These are phyloP conservation scores for Acrobasis consociella DNA, from an alignment of 2,888 invertebrate species.

Conservation along the genomic window DNA sequence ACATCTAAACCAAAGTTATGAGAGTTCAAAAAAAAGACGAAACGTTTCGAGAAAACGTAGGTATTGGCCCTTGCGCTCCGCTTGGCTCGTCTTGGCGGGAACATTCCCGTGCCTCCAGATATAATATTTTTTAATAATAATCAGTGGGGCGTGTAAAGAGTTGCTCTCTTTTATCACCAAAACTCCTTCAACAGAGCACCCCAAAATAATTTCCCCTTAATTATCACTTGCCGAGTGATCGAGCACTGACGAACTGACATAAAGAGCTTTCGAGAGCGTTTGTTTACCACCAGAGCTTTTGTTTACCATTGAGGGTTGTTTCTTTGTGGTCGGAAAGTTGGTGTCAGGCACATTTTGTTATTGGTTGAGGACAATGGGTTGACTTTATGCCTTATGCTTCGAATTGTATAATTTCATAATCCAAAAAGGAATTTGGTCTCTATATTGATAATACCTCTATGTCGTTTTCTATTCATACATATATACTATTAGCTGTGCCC, in stretches of 20 bases:
- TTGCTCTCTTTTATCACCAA: background rate
- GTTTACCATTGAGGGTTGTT: background rate
- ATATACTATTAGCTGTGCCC: too few species aligned
- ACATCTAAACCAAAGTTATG: too few species aligned
- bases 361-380: background rate
- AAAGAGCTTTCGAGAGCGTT: constrained; percentile 4
- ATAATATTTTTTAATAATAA: background rate
- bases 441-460: too few species aligned
- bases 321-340: constrained; percentile 10
- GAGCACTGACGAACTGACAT: constrained; percentile 3
- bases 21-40: background rate
- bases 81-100: too few species aligned
- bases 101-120: too few species aligned
- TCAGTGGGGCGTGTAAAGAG: background rate
- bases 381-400: too few species aligned
- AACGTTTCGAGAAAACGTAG: too few species aligned
- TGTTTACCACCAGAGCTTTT: background rate
- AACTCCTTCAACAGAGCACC: background rate
- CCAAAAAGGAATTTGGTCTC: too few species aligned
- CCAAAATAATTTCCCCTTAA: constrained; percentile 11
- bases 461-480: too few species aligned
- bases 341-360: constrained; percentile 13
- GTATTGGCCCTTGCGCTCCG: too few species aligned
- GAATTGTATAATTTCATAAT: too few species aligned
- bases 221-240: constrained; percentile 14